Evolutionary conservation across 2,113 vertebrate species (phyloP), one percentile per base, ranked within the genome.

Genomic region (Chloebia gouldiae): DNA sequence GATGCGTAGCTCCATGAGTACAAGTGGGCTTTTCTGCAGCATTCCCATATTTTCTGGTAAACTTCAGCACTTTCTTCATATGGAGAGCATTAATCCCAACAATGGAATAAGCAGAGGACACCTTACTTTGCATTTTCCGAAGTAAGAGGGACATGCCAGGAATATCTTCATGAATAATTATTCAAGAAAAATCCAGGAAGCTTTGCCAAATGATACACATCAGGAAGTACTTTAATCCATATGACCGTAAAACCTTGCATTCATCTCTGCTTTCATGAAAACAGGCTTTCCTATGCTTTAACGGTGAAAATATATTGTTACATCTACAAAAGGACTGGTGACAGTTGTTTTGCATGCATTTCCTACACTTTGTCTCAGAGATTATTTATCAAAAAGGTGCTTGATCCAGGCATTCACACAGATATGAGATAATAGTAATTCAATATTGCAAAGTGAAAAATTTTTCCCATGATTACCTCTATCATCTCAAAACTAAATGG

Each of bases 211-310:
- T 60, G 44, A 72, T 93, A 80, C 80, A 90, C 73, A 84, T 89
- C 71, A 66, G 92, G 86, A 85, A 93, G 71, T 50, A 68, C n/a
- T 86, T 97, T 96, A 95, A 93, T 95, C 95, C 92, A 68, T 51
- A 42, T 57, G 76, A 96, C 64, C 65, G 81, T 61, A 65, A 96
- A 85, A 69, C 22, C 11, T 57, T 85, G 77, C 9, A 28, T 75
- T 80, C 91, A 88, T 81, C 90, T 82, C 49, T 70, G 37, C 64
- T 76, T 92, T 95, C 78, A 27, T 81, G 92, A 81, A 76, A 96
- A 88, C 89, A 86, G 64, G 78, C 82, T 96, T 95, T 93, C 86
- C 90, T 94, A 20, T 47, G 89, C 72, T 81, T 51, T 6, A 90
- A 69, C 71, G 96, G 37, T 70, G 93, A 79, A 96, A 96, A 79